Base-by-base conservation (phyloP, 2,888 invertebrate genomes). In the Netelia virgata region DNA sequence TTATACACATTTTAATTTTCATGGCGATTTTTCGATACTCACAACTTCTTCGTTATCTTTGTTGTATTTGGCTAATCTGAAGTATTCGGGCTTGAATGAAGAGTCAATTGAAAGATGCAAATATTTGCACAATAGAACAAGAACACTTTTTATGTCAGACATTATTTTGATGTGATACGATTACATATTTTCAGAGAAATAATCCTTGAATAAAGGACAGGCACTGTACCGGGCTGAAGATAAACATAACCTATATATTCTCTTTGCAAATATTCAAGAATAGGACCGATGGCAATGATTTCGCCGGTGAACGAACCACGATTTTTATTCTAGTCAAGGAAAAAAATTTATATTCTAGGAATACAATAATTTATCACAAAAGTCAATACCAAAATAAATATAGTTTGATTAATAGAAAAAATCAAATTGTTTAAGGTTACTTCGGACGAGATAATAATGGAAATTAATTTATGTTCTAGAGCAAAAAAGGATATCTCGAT, bases 51-150 rank as follows among this genome's bases (percentile, higher is more conserved):
- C 87, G 2, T 90, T 89, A 8, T 84, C 83, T 85, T 90, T 87
- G 81, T 93, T 89, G 68, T 90, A 92, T 86, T 94, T 94, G 2
- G 93, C 92, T 36, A 90, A 81, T 87, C 92, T 88, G 74, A 94
- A 93, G 82, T 92, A 88, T 84, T 94, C 94, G 0, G 93, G 91
- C 84, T 91, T 92, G 20, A 94, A 86, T 10, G 88, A 47, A 10
- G 90, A 86, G 20, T 89, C 88, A 70, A 90, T 88, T 0, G 92
- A 88, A 41, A 88, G 86, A 83, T 90, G 91, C 50, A 94, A 87
- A 90, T 92, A 90, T 64, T 92, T 92, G 72, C 94, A 94, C 47
- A 94, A 86, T 6, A 91, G 63, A n/a, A 88, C 88, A n/a, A 94
- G 90, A 18, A 90, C 90, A 50, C 87, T 88, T 88, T 92, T 94